Base-by-base conservation (phyloP, 2,113 vertebrate species). In the Anguilla rostrata region DNA sequence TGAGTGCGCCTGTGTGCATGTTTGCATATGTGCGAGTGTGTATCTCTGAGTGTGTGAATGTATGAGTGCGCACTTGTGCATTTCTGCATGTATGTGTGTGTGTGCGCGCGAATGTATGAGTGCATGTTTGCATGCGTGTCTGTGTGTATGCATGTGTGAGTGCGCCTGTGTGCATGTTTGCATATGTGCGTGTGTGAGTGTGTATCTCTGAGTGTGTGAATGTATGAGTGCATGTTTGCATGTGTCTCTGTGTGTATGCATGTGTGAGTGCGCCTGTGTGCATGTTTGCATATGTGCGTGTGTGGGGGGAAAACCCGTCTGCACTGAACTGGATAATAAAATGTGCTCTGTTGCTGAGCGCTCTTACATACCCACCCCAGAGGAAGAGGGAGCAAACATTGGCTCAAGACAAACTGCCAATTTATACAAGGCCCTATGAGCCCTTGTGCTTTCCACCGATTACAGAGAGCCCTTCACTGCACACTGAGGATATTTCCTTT, bases 11-110 rank as follows among this genome's bases (percentile, higher is more conserved):
- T 20, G n/a, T 15, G 15, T 34, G 34, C 16, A 11, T 60, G 49
- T 53, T 29, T 81, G 66, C 87, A 88, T 88, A 88, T 87, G 88
- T 90, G 84, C 81, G 83, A 82, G 89, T 60, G 78, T 78, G 34
- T n/a, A n/a, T n/a, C n/a, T 57, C n/a, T 39, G 75, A 20, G 16
- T 29, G 15, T 14, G 71, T 49, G 26, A 43, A 6, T 78, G 20
- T 81, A 8, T 60, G 84, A 81, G 46, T 81, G 85, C n/a, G n/a
- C n/a, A n/a, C n/a, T n/a, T 81, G 85, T 86, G 75, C 5, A 12
- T 53, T 4, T 12, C 1, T 53, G 15, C 26, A 20, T 26, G 3
- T 79, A 22, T 82, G 79, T 82, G 26, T 43, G 26, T 43, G n/a
- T 71, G 14, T 20, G 15, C 16, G 41, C 11, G 16, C 20, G 39